Percentiles rank a stretch among this genome's conserved stretches.
Conservation (phyloP, 2,113 vertebrate species). For the Epinephelus lanceolatus region DNA sequence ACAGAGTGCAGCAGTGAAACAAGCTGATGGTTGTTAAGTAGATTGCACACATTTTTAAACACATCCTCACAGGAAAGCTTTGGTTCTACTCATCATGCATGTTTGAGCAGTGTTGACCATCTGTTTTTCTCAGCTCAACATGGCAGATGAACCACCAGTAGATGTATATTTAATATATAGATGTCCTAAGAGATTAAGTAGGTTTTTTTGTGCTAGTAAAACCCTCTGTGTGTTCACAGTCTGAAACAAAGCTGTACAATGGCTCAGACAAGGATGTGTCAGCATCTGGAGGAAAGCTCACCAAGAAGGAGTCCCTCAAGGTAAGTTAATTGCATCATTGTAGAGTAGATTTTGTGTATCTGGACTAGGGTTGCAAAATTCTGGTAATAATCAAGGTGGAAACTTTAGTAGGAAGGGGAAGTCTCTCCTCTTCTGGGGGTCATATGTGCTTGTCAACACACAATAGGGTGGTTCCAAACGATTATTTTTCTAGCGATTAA, state of each 20-base stretch:
- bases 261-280: constrained; percentile 97
- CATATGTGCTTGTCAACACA: too few relatives aligned
- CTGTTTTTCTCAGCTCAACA: background rate
- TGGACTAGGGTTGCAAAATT: background rate
- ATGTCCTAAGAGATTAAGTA: background rate
- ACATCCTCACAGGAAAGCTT: background rate
- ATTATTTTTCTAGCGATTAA: too few relatives aligned
- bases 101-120: background rate
- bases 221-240: constrained; percentile 84
- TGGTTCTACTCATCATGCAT: background rate
- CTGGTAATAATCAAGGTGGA: too few relatives aligned
- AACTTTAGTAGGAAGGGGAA: too few relatives aligned
- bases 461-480: too few relatives aligned
- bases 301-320: constrained; percentile 99
- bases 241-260: constrained; percentile 98
- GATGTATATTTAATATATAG: background rate
- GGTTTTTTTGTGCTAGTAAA: background rate
- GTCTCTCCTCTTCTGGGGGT: too few relatives aligned
- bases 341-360: constrained; percentile 29
- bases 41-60: background rate
- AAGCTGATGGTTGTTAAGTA: background rate
- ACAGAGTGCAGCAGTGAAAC: background rate
- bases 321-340: constrained; percentile 77
- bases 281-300: constrained; percentile 93
- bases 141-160: background rate